Conservation (phyloP, 2,113 vertebrate species). For the Corythoichthys intestinalis region DNA sequence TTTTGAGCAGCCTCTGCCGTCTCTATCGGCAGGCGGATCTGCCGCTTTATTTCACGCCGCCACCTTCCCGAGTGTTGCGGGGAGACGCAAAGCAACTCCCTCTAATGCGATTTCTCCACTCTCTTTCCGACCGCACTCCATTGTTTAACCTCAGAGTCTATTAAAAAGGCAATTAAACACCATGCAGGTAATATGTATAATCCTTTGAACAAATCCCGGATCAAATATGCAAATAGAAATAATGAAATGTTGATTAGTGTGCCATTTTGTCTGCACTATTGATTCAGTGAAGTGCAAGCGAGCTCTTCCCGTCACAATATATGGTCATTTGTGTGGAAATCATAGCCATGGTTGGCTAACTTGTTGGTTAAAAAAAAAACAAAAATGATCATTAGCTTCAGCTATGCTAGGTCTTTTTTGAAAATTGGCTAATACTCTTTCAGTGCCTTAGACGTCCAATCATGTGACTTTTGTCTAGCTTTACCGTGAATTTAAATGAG, state of each 20-base stretch:
- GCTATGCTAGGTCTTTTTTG: too few species aligned
- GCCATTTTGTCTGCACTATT: constrained; percentile 62
- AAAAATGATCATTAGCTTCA: too few species aligned
- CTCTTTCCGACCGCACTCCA: constrained; percentile 29
- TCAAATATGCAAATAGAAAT: constrained; percentile 69
- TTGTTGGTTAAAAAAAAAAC: too few species aligned
- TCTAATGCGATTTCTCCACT: constrained; percentile 50
- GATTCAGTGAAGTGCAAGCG: constrained; percentile 46
- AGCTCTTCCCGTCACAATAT: too few species aligned
- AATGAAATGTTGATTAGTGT: constrained; percentile 66
- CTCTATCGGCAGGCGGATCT: constrained; percentile 59
- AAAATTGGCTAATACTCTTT: too few species aligned
- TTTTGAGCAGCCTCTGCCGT: constrained; percentile 61
- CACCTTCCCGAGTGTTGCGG: constrained; percentile 37
- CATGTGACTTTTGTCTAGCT: too few species aligned
- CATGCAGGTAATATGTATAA: constrained; percentile 72
- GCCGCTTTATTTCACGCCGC: constrained; percentile 52
- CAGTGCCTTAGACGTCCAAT: too few species aligned
- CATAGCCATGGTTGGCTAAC: too few species aligned
- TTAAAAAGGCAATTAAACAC: constrained; percentile 76
- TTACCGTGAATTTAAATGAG: too few species aligned
- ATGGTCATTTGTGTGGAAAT: too few species aligned
- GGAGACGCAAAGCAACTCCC: constrained; percentile 47
- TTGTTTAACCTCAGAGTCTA: constrained; percentile 66
- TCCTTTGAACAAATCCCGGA: constrained; percentile 70